phyloP scores from a whole-genome alignment of 2,113 vertebrate species.

The Gracilinanus agilis region DNA sequence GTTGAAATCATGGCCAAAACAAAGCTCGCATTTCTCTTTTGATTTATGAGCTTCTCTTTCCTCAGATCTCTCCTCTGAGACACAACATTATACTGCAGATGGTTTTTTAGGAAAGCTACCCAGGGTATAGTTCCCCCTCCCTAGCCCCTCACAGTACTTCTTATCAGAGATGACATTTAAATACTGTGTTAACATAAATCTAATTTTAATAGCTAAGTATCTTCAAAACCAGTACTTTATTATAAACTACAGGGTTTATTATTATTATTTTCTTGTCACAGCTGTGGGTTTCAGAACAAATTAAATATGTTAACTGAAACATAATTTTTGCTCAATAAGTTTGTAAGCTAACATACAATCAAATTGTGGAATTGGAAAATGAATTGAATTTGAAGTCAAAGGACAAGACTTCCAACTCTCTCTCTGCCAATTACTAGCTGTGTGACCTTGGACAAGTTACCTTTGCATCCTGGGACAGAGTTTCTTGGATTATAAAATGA shows the following conservation, averaged over 20 bases:
- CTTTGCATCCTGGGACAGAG: no score
- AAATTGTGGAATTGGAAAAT: neutral
- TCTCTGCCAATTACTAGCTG: neutral
- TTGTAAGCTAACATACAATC: neutral
- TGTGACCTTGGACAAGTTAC: neutral
- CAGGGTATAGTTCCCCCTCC: neutral
- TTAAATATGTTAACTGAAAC: neutral
- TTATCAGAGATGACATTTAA: neutral
- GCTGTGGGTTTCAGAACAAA: neutral
- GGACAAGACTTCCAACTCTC: neutral
- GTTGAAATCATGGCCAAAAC: constrained; percentile 27
- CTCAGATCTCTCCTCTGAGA: constrained; percentile 21
- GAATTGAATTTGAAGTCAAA: neutral
- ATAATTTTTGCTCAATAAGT: constrained; percentile 46
- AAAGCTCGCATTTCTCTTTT: neutral
- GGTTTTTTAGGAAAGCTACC: neutral
- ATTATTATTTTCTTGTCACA: neutral
- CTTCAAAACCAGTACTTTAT: constrained; percentile 36
- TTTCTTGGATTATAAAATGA: no score
- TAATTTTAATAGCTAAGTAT: constrained; percentile 5
- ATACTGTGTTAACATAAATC: neutral
- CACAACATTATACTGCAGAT: constrained; percentile 23
- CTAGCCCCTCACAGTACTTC: rapidly evolving
- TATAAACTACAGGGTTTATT: constrained; percentile 10
- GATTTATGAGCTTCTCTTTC: neutral